Base-by-base conservation (phyloP, 2,113 vertebrate genomes). In the Callospermophilus lateralis region DNA sequence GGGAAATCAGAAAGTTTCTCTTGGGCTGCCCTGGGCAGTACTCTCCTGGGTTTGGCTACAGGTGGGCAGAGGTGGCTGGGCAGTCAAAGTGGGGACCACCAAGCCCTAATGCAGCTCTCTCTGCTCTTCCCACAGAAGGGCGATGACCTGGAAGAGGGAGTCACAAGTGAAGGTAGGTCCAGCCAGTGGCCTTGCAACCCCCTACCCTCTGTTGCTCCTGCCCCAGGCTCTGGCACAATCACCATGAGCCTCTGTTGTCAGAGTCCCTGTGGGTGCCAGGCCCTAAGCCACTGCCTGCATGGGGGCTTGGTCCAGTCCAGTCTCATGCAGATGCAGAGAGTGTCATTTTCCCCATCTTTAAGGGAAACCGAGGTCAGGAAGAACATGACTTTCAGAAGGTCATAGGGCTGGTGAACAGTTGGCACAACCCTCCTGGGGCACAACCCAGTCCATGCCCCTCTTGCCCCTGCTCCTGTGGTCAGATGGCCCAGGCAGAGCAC, bases 161-260 rank as follows among this genome's bases (percentile, higher is more conserved):
- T 99, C 98, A 99, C 99, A 0, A 99, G 99, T 78, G 99, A 99
- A 99, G 99, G 99, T 99, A 98, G 96, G 89, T 80, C 91, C 48
- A 73, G 84, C 89, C 48, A 0, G 1, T 65, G 89, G 78, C 93
- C 63, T 48, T 53, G 30, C 37, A 48, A 20, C 61, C n/a, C 15
- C 67, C 32, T 8, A 45, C 8, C 13, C 12, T 94, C 11, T 0
- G 74, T 70, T 96, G 28, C 30, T 58, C 63, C 74, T 4, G 6
- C 13, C 34, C 45, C 4, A 8, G 51, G 48, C 68, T 86, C 20
- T 78, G 45, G 94, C 48, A 37, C 16, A 13, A 0, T 15, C 15
- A 12, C 34, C 70, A n/a, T 4, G 16, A 83, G 30, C 80, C 22
- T 37, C 77, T 24, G 1, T 26, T 30, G 34, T 45, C 51, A 9